Conservation (phyloP, 2,113 vertebrate genomes). For the Pholis gunnellus region DNA sequence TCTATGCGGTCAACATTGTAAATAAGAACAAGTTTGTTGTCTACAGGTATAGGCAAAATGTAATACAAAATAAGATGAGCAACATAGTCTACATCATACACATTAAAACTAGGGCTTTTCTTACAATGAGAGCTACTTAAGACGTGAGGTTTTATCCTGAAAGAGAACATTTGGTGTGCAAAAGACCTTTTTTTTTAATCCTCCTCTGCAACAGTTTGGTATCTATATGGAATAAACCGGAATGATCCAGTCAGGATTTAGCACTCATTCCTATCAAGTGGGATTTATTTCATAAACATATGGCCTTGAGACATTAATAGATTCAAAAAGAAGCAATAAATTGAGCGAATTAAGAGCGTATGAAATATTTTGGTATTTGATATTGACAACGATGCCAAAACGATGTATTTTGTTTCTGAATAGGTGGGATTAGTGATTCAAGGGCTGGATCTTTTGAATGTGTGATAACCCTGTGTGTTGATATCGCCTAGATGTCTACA, state of each 20-base stretch:
- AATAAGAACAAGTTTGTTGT: background rate
- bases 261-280: slow-evolving; percentile 19
- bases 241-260: slow-evolving; percentile 24
- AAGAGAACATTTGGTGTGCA: slow-evolving; percentile 14
- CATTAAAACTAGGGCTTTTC: background rate
- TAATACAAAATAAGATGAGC: background rate
- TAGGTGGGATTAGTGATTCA: slow-evolving; percentile 1
- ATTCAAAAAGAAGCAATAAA: slow-evolving; percentile 11
- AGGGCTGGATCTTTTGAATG: background rate
- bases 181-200: slow-evolving; percentile 11
- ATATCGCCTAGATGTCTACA: background rate
- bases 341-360: background rate
- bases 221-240: slow-evolving; percentile 16
- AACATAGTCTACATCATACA: background rate
- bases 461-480: background rate
- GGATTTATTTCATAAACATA: slow-evolving; percentile 35
- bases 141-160: background rate
- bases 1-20: background rate
- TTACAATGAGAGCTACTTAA: background rate
- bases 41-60: background rate
- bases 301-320: slow-evolving; percentile 1
- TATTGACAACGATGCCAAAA: slow-evolving; percentile 1
- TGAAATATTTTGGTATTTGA: background rate
- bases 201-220: background rate
- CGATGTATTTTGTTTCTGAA: slow-evolving; percentile 6